Conservation (phyloP, 2,888 invertebrate genomes). For the Dicranocentrus wangi region DNA sequence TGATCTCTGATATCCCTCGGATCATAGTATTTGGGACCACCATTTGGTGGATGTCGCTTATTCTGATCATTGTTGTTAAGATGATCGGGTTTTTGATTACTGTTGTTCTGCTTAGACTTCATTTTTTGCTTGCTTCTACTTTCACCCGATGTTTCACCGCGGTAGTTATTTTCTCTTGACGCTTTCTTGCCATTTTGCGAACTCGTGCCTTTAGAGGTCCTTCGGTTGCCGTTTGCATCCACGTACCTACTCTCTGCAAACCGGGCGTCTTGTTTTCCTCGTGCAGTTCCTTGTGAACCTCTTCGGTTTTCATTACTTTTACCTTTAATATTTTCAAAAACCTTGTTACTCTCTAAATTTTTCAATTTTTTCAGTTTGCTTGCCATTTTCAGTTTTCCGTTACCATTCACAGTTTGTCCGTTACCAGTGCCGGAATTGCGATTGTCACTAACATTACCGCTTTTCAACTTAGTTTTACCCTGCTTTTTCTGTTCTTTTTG, state of each 20-base stretch:
- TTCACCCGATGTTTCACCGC: neutral
- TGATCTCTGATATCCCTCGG: conserved; percentile 8
- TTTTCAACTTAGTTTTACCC: conserved; percentile 38
- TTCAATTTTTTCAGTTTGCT: conserved; percentile 44
- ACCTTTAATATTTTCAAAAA: conserved; percentile 60
- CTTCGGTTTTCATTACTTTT: conserved; percentile 45
- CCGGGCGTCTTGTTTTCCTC: neutral
- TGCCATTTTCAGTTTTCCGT: conserved; percentile 17
- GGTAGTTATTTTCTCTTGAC: neutral
- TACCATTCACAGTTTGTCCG: neutral
- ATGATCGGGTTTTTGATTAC: conserved; percentile 12
- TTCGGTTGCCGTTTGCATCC: neutral
- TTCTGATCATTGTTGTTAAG: conserved; percentile 17
- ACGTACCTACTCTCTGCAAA: neutral
- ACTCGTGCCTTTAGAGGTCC: conserved; percentile 1
- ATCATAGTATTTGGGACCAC: neutral
- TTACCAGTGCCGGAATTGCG: neutral
- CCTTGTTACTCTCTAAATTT: conserved; percentile 53
- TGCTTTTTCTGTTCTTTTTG: conserved; percentile 40
- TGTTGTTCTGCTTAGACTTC: neutral
- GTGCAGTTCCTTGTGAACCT: neutral
- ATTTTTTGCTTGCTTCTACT: neutral
- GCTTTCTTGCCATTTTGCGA: conserved; percentile 10
- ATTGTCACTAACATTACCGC: neutral
- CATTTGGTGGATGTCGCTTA: conserved; percentile 18